phyloP scores from a whole-genome alignment of 1,140 invertebrate species.

The Ceratina calcarata region DNA sequence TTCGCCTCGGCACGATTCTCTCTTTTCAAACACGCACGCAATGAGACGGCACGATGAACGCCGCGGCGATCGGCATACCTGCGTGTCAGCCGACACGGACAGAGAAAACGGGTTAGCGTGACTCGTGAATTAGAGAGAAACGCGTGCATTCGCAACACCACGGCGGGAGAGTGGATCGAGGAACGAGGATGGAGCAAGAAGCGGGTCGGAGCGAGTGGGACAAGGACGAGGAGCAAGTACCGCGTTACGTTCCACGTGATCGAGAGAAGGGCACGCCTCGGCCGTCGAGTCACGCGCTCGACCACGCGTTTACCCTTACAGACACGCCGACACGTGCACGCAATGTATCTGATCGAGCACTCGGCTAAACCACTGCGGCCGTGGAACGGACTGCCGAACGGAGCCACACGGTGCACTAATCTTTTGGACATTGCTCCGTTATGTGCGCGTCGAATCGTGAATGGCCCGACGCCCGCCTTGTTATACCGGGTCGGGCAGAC shows the following conservation, averaged over 20 bases:
- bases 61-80: conserved; percentile 32
- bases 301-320: conserved; percentile 71
- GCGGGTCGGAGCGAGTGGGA: conserved; percentile 14
- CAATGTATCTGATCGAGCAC: conserved; percentile 43
- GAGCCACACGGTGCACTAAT: too few relatives aligned
- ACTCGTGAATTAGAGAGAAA: conserved; percentile 32
- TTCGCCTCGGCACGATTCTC: neutral
- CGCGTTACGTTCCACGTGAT: conserved; percentile 78
- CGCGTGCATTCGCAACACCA: conserved; percentile 11
- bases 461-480: neutral
- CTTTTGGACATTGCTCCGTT: conserved; percentile 38
- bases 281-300: conserved; percentile 72
- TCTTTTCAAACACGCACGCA: conserved; percentile 6
- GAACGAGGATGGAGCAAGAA: conserved; percentile 4
- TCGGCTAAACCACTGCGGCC: conserved; percentile 15
- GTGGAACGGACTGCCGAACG: too few relatives aligned
- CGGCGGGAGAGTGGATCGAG: neutral
- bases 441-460: conserved; percentile 6
- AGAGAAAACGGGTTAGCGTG: conserved; percentile 46
- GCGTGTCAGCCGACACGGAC: conserved; percentile 28
- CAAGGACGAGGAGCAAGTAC: conserved; percentile 36
- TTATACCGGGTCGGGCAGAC: neutral
- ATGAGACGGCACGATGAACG: conserved; percentile 15
- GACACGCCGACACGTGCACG: conserved; percentile 68
- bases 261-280: conserved; percentile 73